Base-by-base conservation (phyloP, 2,888 invertebrate genomes). In the Ormia ochracea region DNA sequence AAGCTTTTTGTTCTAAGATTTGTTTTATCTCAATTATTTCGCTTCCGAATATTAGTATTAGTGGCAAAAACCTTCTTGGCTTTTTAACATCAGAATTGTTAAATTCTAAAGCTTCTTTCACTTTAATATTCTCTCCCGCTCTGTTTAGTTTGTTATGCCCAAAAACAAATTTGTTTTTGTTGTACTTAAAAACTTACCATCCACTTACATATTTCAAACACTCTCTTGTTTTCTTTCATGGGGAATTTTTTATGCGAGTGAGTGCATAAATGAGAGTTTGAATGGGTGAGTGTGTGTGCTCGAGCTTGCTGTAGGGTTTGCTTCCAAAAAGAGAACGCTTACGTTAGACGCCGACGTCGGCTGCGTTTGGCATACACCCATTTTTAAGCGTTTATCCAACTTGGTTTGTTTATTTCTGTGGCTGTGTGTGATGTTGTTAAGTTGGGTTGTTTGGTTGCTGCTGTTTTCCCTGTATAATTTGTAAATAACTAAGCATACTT, bases 321-420 rank as follows among this genome's bases (percentile, higher is more conserved):
- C 33, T 36, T 19, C 23, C 10, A 17, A 45, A 56, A 45, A 56
- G 21, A 10, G 14, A n/a, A 76, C 78, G 72, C 19, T 56, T 31
- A 52, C 70, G 82, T 41, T 9, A 2, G 6, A 54, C 41, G 63
- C 36, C 38, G 14, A 43, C 81, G 75, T 58, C 54, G 58, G 56
- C 83, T 80, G 86, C 85, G 84, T 84, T 75, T 83, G 82, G 86
- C 86, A 86, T 85, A 86, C 86, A 86, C 86, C 86, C 86, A 86
- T 86, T 86, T 86, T 86, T 82, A 79, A 81, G 81, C 82, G 81
- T 82, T 82, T 69, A 58, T 56, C 61, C 52, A 63, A 36, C 14
- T 76, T 17, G 23, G 63, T 79, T 61, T 52, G 54, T 63, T 56
- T 48, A 28, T 50, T n/a, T 61, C 31, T 4, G 17, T 48, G 9